phyloP scores from a whole-genome alignment of 2,797 vertebrate genomes.

The Yasuhikotakia modesta region DNA sequence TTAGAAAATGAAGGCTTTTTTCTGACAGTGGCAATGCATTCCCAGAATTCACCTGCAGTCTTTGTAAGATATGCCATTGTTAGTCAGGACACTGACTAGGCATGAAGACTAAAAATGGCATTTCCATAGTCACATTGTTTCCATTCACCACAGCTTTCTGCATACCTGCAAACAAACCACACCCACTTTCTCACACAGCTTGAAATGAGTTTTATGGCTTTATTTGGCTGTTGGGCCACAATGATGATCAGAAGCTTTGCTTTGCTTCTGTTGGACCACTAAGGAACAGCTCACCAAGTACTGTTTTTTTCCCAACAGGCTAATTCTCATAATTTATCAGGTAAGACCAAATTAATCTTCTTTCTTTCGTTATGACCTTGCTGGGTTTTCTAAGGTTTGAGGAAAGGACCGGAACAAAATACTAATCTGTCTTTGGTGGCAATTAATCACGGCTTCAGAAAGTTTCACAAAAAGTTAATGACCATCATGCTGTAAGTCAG shows the following conservation, averaged over 20 bases:
- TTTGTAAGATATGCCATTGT: background rate
- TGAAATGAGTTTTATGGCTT: slow-evolving; percentile 42
- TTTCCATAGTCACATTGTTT: slow-evolving; percentile 1
- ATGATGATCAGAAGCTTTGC: slow-evolving; percentile 50
- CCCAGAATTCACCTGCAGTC: background rate
- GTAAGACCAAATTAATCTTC: slow-evolving; percentile 75
- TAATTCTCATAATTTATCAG: slow-evolving; percentile 75
- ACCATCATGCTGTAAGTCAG: background rate
- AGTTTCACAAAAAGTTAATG: slow-evolving; percentile 27
- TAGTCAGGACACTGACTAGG: background rate
- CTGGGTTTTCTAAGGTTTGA: slow-evolving; percentile 61
- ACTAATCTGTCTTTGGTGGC: slow-evolving; percentile 54
- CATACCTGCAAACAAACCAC: background rate
- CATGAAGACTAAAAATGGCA: slow-evolving; percentile 16
- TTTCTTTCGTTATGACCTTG: slow-evolving; percentile 66
- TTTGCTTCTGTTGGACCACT: slow-evolving; percentile 46
- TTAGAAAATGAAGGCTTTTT: slow-evolving; percentile 6
- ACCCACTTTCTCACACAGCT: background rate
- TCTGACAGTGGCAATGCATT: slow-evolving; percentile 22
- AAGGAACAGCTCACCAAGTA: slow-evolving; percentile 64
- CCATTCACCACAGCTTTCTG: background rate
- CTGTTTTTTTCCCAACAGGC: slow-evolving; percentile 71
- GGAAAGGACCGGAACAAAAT: slow-evolving; percentile 52
- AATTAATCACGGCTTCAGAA: slow-evolving; percentile 62
- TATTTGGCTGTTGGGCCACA: slow-evolving; percentile 51